phyloP scores from a whole-genome alignment of 2,797 vertebrate species.

The Dendrocincla fuliginosa region DNA sequence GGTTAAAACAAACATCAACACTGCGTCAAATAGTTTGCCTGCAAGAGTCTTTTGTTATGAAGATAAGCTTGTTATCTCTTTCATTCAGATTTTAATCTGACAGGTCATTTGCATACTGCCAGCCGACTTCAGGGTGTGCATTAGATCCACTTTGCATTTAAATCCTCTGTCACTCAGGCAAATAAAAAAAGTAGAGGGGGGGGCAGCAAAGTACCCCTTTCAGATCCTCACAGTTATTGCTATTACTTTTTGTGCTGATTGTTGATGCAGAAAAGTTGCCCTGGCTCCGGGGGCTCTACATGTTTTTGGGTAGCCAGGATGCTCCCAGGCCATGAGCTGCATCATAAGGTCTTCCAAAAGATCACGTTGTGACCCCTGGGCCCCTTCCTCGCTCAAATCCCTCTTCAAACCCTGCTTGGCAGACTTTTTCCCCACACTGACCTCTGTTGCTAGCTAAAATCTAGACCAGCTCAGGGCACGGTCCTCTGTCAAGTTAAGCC shows the following conservation, averaged over 20 bases:
- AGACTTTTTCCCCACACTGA: background rate
- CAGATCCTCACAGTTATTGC: conserved; percentile 31
- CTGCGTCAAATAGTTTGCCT: conserved; percentile 75
- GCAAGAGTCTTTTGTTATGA: conserved; percentile 82
- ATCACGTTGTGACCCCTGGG: background rate
- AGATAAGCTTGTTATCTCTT: conserved; percentile 94
- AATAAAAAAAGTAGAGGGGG: background rate
- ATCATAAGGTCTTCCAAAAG: background rate
- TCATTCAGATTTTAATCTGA: conserved; percentile 97
- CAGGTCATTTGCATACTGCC: conserved; percentile 87
- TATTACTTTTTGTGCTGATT: background rate
- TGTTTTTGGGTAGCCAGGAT: background rate
- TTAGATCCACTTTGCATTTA: conserved; percentile 75
- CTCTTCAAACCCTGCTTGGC: background rate
- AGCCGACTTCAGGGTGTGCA: conserved; percentile 87
- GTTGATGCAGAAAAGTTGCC: background rate
- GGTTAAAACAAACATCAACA: conserved; percentile 94
- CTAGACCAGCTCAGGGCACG: background rate
- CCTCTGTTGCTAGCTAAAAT: background rate
- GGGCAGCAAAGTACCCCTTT: conserved; percentile 41
- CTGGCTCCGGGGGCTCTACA: background rate
- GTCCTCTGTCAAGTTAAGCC: background rate
- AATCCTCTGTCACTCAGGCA: conserved; percentile 72
- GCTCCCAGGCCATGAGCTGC: background rate
- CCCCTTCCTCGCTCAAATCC: background rate